A percentile compares a stretch with the other conserved stretches of the same genome.
phyloP scores from a whole-genome alignment of 2,888 invertebrate species.

The Dynastes maya region DNA sequence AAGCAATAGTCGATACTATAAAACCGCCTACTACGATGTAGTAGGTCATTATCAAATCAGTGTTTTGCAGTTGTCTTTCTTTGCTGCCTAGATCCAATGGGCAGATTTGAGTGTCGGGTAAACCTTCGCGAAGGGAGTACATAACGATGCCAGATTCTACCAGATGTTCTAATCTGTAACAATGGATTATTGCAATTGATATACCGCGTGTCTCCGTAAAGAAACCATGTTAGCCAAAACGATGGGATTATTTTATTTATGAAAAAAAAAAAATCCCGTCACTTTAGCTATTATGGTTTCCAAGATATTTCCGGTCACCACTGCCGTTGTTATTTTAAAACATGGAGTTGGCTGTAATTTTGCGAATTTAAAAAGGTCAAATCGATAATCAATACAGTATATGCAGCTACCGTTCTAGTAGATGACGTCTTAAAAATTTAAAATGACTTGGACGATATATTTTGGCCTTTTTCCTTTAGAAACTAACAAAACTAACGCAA shows the following conservation, averaged over 20 bases:
- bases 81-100: constrained; percentile 86
- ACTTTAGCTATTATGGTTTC: no score
- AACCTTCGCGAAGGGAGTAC: constrained; percentile 75
- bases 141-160: constrained; percentile 85
- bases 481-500: neutral
- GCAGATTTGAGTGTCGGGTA: constrained; percentile 86
- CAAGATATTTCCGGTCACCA: no score
- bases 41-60: constrained; percentile 87
- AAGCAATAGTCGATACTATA: constrained; percentile 76
- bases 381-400: no score
- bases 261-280: no score
- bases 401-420: no score
- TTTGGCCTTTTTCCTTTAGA: neutral
- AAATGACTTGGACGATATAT: constrained; percentile 16
- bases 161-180: constrained; percentile 77
- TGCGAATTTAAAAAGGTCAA: neutral
- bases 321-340: no score
- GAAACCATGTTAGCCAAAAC: no score
- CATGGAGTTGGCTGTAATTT: neutral
- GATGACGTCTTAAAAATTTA: no score
- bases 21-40: constrained; percentile 83
- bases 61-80: constrained; percentile 83
- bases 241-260: no score
- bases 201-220: neutral
- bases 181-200: constrained; percentile 19